These are phyloP conservation scores for Cyanocitta stelleri DNA, from an alignment of 2,113 vertebrate genomes.

Conservation along the genomic window DNA sequence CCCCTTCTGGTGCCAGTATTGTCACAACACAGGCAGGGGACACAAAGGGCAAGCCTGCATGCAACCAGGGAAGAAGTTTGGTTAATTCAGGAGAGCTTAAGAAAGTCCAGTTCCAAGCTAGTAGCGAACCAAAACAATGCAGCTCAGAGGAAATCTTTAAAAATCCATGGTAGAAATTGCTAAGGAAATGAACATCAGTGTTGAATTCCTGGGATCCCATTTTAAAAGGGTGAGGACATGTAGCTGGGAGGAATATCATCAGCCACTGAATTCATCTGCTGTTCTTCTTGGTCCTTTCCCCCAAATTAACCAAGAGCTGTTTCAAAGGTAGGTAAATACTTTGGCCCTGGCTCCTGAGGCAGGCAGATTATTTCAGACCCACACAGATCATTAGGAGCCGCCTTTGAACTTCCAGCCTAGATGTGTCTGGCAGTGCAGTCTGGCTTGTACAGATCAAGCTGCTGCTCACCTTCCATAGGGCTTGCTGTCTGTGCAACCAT, in stretches of 20 bases:
- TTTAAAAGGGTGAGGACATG: not conserved
- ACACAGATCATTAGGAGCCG: not conserved
- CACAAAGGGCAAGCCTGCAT: not conserved
- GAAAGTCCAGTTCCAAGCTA: not conserved
- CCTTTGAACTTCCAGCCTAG: not conserved
- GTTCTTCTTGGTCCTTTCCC: not conserved
- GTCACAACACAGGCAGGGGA: not conserved
- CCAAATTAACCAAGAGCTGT: not conserved
- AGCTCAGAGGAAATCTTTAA: not conserved
- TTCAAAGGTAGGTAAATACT: not conserved
- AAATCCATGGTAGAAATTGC: not conserved
- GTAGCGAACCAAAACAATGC: not conserved
- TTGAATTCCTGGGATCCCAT: not conserved
- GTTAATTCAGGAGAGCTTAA: not conserved
- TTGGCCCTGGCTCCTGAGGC: not conserved
- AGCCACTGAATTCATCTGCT: not conserved
- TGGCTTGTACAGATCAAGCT: not conserved
- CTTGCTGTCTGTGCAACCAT: not conserved
- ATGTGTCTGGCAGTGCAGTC: not conserved
- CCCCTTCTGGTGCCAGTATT: not conserved
- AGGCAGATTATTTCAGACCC: not conserved
- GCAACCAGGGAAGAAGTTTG: not conserved
- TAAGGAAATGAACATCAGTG: not conserved
- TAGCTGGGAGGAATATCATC: not conserved
- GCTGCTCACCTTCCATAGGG: not conserved